Conservation (phyloP, 2,113 vertebrate genomes). For the Hystrix cristata region DNA sequence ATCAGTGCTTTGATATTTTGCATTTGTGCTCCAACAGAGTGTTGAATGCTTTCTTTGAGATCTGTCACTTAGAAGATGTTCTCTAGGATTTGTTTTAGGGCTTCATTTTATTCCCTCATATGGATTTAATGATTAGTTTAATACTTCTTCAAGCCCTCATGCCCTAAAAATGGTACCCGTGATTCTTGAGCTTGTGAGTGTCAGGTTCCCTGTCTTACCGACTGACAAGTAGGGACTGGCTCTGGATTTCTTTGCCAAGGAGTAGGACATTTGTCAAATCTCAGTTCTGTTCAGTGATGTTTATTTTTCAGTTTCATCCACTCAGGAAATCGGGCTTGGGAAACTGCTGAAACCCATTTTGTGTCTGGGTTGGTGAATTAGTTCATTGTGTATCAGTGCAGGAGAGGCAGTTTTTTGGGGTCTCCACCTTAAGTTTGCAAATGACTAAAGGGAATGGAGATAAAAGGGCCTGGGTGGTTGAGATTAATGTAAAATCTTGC, state of each 20-base stretch:
- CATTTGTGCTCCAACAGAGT: neutral
- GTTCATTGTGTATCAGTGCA: neutral
- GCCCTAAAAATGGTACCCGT: neutral
- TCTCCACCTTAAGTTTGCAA: neutral
- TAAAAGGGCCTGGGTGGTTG: neutral
- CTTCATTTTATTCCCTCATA: neutral
- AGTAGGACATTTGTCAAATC: constrained; percentile 62
- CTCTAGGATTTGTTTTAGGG: neutral
- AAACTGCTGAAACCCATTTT: constrained; percentile 41
- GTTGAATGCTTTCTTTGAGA: neutral
- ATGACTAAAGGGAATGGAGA: neutral
- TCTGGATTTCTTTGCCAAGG: neutral
- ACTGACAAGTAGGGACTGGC: constrained; percentile 2
- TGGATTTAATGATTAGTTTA: constrained; percentile 14
- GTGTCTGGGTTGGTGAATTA: constrained; percentile 3
- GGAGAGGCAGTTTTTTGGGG: neutral
- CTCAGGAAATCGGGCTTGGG: constrained; percentile 57
- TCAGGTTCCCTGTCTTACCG: neutral
- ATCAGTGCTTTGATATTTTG: neutral
- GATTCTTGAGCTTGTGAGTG: neutral
- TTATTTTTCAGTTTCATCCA: constrained; percentile 69
- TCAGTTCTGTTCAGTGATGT: constrained; percentile 37
- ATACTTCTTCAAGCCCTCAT: neutral
- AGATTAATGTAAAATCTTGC: neutral
- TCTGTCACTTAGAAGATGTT: neutral